Conservation (phyloP, 2,797 vertebrate genomes). For the Sciurus vulgaris region DNA sequence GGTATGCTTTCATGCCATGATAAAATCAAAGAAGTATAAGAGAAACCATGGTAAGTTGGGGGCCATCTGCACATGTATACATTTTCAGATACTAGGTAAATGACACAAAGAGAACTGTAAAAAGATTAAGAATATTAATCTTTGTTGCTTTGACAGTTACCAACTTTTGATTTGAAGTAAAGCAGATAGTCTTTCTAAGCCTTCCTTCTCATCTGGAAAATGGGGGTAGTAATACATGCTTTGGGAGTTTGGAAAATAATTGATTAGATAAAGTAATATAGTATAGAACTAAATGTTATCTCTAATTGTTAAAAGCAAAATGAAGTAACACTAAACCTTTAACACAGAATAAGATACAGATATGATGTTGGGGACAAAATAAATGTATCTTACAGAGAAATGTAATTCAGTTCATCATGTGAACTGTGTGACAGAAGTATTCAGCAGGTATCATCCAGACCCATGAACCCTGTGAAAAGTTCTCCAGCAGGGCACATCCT, state of each 20-base stretch:
- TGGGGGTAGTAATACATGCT: neutral
- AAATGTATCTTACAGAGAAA: neutral
- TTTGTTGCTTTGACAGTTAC: neutral
- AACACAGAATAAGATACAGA: constrained; percentile 20
- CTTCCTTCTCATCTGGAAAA: constrained; percentile 6
- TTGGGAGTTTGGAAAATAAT: constrained; percentile 4
- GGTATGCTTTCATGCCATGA: neutral
- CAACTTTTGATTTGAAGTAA: neutral
- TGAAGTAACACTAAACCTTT: neutral
- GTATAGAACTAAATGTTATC: neutral
- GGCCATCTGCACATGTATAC: neutral
- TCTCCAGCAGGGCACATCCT: fast-evolving
- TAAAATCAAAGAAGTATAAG: neutral
- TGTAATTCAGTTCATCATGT: fast-evolving
- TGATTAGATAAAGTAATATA: neutral
- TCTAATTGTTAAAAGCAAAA: constrained; percentile 12
- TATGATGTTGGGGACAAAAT: neutral
- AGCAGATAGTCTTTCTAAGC: neutral
- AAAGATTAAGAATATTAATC: neutral
- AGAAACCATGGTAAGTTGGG: no score
- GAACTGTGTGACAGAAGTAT: neutral
- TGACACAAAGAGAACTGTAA: neutral
- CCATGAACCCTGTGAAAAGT: no score
- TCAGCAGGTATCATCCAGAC: neutral
- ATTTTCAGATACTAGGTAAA: neutral